phyloP scores from a whole-genome alignment of 1,140 invertebrate genomes.

The Rhopalosiphum padi region DNA sequence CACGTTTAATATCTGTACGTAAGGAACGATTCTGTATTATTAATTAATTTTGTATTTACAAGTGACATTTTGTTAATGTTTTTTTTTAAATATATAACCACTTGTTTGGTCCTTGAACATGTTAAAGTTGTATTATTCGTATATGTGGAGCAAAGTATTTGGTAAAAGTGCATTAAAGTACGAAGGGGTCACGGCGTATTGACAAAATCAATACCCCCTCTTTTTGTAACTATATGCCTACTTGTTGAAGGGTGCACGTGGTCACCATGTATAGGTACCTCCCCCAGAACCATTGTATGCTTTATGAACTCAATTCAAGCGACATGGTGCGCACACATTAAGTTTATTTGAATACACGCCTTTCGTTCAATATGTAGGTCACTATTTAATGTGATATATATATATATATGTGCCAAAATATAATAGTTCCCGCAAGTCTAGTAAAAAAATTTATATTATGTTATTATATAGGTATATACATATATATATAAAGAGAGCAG shows the following conservation, averaged over 20 bases:
- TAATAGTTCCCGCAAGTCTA: background rate
- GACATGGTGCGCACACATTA: slow-evolving; percentile 4
- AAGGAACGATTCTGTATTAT: background rate
- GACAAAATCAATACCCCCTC: slow-evolving; percentile 51
- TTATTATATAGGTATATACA: no score
- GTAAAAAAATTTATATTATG: background rate
- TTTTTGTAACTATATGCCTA: slow-evolving; percentile 41
- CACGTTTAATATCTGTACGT: background rate
- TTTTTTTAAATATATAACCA: background rate
- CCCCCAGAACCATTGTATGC: background rate
- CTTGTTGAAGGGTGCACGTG: slow-evolving; percentile 55
- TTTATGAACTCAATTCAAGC: slow-evolving; percentile 11
- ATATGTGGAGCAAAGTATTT: background rate
- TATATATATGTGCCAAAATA: background rate
- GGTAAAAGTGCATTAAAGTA: slow-evolving; percentile 45
- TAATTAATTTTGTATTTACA: background rate
- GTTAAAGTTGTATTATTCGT: background rate
- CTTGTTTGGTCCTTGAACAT: background rate
- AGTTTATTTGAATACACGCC: slow-evolving; percentile 46
- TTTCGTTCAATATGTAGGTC: slow-evolving; percentile 38
- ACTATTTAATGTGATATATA: slow-evolving; percentile 3
- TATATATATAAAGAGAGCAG: no score
- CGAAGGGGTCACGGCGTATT: slow-evolving; percentile 41
- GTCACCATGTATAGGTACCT: slow-evolving; percentile 17
- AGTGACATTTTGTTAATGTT: background rate